phyloP scores from a whole-genome alignment of 1,140 invertebrate genomes.

The Condylostylus longicornis region DNA sequence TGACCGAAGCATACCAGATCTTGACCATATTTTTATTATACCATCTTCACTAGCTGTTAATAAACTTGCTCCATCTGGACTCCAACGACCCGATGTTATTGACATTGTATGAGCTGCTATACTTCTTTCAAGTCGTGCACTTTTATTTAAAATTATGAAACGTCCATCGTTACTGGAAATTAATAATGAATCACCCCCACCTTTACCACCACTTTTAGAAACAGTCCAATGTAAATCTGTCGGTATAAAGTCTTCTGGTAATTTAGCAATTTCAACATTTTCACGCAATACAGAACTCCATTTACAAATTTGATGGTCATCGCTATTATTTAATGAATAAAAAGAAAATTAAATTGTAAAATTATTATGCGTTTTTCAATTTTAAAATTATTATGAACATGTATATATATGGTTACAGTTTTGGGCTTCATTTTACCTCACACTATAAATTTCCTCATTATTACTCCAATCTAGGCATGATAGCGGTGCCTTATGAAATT shows the following conservation, averaged over 20 bases:
- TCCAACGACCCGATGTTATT: conserved; percentile 73
- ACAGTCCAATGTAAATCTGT: conserved; percentile 73
- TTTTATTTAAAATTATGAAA: conserved; percentile 61
- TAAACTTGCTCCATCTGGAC: conserved; percentile 78
- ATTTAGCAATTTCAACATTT: conserved; percentile 54
- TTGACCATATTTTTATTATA: conserved; percentile 89
- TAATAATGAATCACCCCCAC: conserved; percentile 68
- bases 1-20: conserved; percentile 86
- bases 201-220: conserved; percentile 43
- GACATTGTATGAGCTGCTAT: conserved; percentile 89
- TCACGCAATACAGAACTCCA: conserved; percentile 76
- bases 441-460: conserved; percentile 82
- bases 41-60: conserved; percentile 94
- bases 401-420: too few species aligned
- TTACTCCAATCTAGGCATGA: conserved; percentile 84
- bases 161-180: conserved; percentile 80
- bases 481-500: conserved; percentile 57
- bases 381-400: too few species aligned
- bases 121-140: conserved; percentile 81
- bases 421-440: conserved; percentile 42
- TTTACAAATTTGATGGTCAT: conserved; percentile 78
- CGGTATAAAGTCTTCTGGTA: conserved; percentile 71
- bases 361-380: conserved; percentile 3
- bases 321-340: conserved; percentile 40
- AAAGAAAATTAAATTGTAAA: background rate